Evolutionary conservation across 2,797 vertebrate species (phyloP).

Genomic region (Enteromius trimaculatus): DNA sequence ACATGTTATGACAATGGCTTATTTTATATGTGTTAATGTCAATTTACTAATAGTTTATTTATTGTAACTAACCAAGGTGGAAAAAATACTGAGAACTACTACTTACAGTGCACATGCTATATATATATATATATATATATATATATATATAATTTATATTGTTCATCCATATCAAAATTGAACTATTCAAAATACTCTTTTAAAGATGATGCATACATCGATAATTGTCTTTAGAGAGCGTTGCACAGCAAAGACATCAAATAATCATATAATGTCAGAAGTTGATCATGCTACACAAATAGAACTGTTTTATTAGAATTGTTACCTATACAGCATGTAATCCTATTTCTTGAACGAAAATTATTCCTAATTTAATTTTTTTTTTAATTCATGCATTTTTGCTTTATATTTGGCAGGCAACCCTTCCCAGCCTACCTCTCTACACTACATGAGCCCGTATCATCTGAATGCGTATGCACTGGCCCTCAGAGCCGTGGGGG

Average conservation of each 20-base stretch:
- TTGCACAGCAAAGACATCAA: neutral
- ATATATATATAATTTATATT: neutral
- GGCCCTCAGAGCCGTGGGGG: constrained; percentile 94
- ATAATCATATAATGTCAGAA: neutral
- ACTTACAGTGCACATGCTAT: neutral
- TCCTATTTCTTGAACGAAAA: neutral
- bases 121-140: too few relatives aligned
- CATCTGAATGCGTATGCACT: constrained; percentile 96
- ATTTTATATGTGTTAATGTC: neutral
- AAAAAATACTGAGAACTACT: neutral
- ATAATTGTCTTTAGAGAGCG: neutral
- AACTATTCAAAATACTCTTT: neutral
- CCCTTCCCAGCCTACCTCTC: constrained; percentile 94
- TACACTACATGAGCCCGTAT: constrained; percentile 98
- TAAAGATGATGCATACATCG: neutral
- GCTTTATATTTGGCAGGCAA: constrained; percentile 79
- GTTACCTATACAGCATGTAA: neutral
- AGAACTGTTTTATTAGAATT: neutral
- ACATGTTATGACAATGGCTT: constrained; percentile 21
- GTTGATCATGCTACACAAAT: neutral
- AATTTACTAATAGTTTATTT: neutral
- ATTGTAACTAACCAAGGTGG: neutral
- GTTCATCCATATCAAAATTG: neutral
- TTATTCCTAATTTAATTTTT: too few relatives aligned
- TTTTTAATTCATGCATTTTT: constrained; percentile 13